phyloP scores from a whole-genome alignment of 37 sponge, comb jelly and placozoan species.

The Spongilla lacustris region DNA sequence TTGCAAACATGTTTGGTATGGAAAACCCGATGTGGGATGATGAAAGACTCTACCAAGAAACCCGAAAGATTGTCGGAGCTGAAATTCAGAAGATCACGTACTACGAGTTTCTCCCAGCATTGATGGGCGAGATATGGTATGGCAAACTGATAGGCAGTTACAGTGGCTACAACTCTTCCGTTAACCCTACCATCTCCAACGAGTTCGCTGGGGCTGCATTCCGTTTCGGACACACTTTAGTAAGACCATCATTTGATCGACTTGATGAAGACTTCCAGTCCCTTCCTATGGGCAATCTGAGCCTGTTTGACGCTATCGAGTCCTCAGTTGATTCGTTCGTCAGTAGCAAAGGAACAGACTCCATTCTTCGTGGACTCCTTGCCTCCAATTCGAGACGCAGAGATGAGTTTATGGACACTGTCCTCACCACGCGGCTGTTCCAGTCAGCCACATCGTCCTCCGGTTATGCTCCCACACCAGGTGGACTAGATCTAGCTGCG shows the following conservation, averaged over 20 bases:
- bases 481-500: constrained; percentile 81
- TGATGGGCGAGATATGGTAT: constrained; percentile 62
- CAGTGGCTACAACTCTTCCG: constrained; percentile 49
- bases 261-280: constrained; percentile 38
- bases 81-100: constrained; percentile 86
- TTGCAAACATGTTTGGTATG: constrained; percentile 58
- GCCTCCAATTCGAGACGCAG: constrained; percentile 43
- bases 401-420: constrained; percentile 77
- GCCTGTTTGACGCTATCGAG: constrained; percentile 40
- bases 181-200: constrained; percentile 48
- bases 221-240: constrained; percentile 78
- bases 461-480: neutral
- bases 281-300: constrained; percentile 21
- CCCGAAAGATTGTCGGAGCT: constrained; percentile 86
- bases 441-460: neutral
- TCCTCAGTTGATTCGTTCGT: constrained; percentile 26
- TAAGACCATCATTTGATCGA: constrained; percentile 50
- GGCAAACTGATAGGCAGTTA: constrained; percentile 46
- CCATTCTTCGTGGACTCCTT: constrained; percentile 77
- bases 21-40: constrained; percentile 87
- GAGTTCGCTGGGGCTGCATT: constrained; percentile 73
- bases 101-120: constrained; percentile 85
- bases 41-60: constrained; percentile 85
- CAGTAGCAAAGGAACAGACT: constrained; percentile 66
- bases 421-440: constrained; percentile 75